Evolutionary conservation across 2,113 vertebrate species (phyloP), one percentile per base, ranked within the genome.

Genomic region (Eurystomus gularis): DNA sequence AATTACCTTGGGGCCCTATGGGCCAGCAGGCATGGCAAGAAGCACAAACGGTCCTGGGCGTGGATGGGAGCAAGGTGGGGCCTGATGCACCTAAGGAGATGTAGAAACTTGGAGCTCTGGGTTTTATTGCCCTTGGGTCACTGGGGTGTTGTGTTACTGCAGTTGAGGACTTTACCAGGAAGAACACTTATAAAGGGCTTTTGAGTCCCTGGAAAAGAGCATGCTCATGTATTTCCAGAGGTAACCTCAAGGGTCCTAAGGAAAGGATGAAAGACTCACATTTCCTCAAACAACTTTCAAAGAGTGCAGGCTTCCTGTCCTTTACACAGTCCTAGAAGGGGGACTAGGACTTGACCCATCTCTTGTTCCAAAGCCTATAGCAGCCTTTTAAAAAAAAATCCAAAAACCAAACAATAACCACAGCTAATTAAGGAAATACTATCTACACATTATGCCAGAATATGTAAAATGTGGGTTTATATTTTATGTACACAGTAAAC

Each of bases 401-500:
- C 51, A 19, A 14, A 29, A 31, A 24, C 29, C 28, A 55, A 61
- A 37, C 25, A 17, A 42, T 15, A 24, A 48, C 16, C 46, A 64
- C 10, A 29, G 3, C 17, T 54, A 60, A 40, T 72, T 44, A 77
- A 57, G 25, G 24, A 81, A 83, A 58, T 15, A 40, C 20, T 29
- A 37, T 57, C 37, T 73, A 23, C 3, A 7, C 66, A 8, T 46
- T 73, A 40, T 35, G 6, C 58, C 48, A 70, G n/a, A 29, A 77
- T 65, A 58, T 77, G 31, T 81, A 91, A 91, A 78, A 84, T 11
- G 4, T 40, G 23, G 13, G 19, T 62, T 80, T 94, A n/a, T 82
- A 31, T 57, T 88, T 66, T 76, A 92, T 62, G 87, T 89, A 96
- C 57, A 85, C 15, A 82, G 44, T 42, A 94, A 96, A 97, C 21